Base-by-base conservation (phyloP, 2,888 invertebrate genomes). In the Subacronicta megacephala region DNA sequence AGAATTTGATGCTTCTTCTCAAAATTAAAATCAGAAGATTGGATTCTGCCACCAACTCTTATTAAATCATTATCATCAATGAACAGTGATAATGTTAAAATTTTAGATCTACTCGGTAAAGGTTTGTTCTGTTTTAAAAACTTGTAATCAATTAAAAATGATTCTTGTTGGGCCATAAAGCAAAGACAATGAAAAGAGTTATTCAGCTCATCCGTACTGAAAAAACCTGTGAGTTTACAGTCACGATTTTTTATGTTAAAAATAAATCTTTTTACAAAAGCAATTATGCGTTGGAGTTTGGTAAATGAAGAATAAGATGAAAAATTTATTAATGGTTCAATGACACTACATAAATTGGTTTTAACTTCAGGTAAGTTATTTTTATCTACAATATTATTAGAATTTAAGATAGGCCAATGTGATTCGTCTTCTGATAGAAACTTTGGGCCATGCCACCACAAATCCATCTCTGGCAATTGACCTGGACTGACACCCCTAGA, bases 1-100 rank as follows among this genome's bases (percentile, higher is more conserved):
- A 31, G 31, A 6, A 61, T 49, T 9, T 52, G 55, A 49, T 56
- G 52, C 13, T 45, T 56, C 17, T 47, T 51, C 12, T 31, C 31
- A 31, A n/a, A 31, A n/a, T 5, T 1, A n/a, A n/a, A 31, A 5
- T 31, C n/a, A 6, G 31, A 31, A 31, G 31, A n/a, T 31, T 31
- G 31, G 5, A 31, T 31, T 31, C 31, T 12, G 6, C 31, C 31
- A 31, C 31, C 31, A 1, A 31, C 31, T 31, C 31, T 31, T 12
- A 31, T 29, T 12, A 29, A 29, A 29, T 29, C 4, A 12, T 29
- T 29, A 1, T n/a, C n/a, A 6, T 31, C 31, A 5, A 31, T 31
- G 2, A 31, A n/a, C 5, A n/a, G 31, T 0, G n/a, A 31, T 3
- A 31, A n/a, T 5, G 31, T n/a, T 6, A 31, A n/a, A 31, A 31